Conservation (phyloP, 2,888 invertebrate species). For the Erebia epiphron region DNA sequence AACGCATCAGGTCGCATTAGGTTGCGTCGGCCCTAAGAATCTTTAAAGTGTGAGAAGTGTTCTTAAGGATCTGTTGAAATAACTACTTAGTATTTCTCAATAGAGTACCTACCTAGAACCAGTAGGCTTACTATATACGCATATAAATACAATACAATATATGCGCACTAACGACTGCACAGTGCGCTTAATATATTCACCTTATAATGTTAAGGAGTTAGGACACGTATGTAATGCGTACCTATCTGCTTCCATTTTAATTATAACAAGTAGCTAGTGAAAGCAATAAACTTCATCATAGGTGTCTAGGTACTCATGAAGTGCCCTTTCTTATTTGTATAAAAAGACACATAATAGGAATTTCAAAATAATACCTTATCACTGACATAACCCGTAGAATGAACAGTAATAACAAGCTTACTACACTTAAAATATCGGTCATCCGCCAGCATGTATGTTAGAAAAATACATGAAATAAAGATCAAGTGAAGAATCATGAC, state of each 20-base stretch:
- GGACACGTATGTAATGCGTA: constrained; percentile 29
- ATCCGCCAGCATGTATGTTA: too few species aligned
- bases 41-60: constrained; percentile 9
- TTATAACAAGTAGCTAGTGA: constrained; percentile 10
- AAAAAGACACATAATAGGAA: constrained; percentile 24
- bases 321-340: constrained; percentile 30
- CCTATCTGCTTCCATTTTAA: constrained; percentile 9
- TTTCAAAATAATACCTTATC: constrained; percentile 26
- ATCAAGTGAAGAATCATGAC: too few species aligned
- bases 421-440: too few species aligned
- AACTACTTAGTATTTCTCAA: constrained; percentile 33
- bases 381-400: background rate
- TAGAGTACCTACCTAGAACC: constrained; percentile 22
- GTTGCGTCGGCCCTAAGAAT: constrained; percentile 6
- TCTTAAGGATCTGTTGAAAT: constrained; percentile 30
- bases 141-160: constrained; percentile 20
- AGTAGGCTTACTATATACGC: constrained; percentile 20
- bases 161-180: constrained; percentile 14
- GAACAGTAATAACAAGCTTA: too few species aligned
- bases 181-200: constrained; percentile 31
- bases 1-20: background rate
- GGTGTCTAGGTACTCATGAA: constrained; percentile 4
- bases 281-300: constrained; percentile 35
- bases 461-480: too few species aligned
- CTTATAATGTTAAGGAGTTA: constrained; percentile 7